Percentiles rank a stretch among this genome's conserved stretches.
phyloP scores from a whole-genome alignment of 2,797 vertebrate genomes.

The Coccyzus lansbergi region DNA sequence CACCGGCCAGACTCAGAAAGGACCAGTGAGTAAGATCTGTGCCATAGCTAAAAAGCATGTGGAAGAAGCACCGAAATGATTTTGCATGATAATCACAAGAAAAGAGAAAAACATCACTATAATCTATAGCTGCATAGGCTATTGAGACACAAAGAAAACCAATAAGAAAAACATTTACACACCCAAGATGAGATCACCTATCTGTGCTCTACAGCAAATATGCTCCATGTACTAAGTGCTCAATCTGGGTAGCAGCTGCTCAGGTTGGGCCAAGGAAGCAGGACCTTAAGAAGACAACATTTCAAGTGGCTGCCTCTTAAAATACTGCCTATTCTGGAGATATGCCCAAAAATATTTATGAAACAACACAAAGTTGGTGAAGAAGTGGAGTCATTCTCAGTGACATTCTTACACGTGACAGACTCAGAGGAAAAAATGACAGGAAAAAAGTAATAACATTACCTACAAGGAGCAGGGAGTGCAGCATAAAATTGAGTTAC shows the following conservation, averaged over 20 bases:
- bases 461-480: neutral
- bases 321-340: neutral
- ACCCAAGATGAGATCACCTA: neutral
- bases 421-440: neutral
- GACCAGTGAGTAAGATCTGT: neutral
- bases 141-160: neutral
- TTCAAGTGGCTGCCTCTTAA: slow-evolving; percentile 1
- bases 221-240: neutral
- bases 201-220: neutral
- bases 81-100: neutral
- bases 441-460: neutral
- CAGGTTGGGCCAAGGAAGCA: neutral
- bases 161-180: neutral
- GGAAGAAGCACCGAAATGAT: neutral
- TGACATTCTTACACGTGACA: neutral
- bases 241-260: neutral
- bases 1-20: neutral
- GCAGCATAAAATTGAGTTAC: neutral
- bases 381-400: neutral
- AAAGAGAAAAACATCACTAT: neutral
- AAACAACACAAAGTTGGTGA: neutral
- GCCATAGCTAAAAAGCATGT: neutral
- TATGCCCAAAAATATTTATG: neutral
- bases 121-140: neutral
- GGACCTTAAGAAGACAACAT: neutral